Base-by-base conservation (phyloP, 2,888 invertebrate genomes). In the Therioaphis trifolii region DNA sequence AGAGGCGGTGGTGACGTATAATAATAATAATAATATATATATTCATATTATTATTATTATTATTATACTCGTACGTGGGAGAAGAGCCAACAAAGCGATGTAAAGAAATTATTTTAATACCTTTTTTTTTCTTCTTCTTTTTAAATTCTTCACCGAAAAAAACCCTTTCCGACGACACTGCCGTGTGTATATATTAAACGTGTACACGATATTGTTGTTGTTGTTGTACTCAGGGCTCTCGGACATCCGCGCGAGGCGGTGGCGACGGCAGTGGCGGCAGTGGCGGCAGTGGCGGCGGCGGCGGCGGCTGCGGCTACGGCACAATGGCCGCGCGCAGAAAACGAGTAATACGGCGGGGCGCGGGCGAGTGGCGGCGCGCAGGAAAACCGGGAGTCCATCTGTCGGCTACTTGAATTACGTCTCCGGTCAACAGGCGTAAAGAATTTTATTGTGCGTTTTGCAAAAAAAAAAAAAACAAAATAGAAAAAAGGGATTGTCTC, bases 371-470 rank as follows among this genome's bases (percentile, higher is more conserved):
- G 29, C 5, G n/a, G n/a, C 7, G 52, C 5, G 58, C 11, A 21
- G 29, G 49, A 71, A 58, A 72, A 82, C 35, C 61, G 46, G 18
- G 72, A 80, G 82, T 63, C 82, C 72, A 74, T 82, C 82, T 82
- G 82, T 82, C 82, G 74, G 74, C 82, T 82, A 82, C 82, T 82
- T 82, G 82, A 82, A 82, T 82, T 82, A 82, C 82, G 82, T 82
- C 82, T 82, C 61, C 82, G 82, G 82, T 82, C 82, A 82, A 82
- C 82, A 74, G 82, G 82, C 82, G 82, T 82, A 82, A 82, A 82
- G 82, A 82, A 82, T 82, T 82, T 82, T 82, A 82, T 82, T 82
- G 82, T 74, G 63, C 82, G 72, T 29, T 61, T 71, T 66, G 82
- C 82, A 49, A 74, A 74, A 66, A 66, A 68, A 77, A 61, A 75